Evolutionary conservation across 2,797 vertebrate genomes (phyloP).

Genomic region (Sarcophilus harrisii): DNA sequence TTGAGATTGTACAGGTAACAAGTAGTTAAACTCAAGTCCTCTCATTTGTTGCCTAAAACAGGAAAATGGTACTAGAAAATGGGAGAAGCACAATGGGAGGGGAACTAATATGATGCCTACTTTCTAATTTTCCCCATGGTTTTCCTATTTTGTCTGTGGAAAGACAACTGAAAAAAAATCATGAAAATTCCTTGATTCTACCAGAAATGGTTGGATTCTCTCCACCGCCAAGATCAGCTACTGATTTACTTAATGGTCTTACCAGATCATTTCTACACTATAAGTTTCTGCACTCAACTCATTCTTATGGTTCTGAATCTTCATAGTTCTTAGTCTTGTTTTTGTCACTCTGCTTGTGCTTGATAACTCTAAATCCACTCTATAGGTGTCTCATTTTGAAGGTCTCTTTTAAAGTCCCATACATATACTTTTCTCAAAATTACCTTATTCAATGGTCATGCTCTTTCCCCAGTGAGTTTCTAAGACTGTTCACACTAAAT

Average conservation of each 20-base stretch:
- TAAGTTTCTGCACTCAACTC: not conserved
- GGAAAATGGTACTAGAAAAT: not conserved
- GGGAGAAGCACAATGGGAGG: not conserved
- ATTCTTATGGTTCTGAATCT: not conserved
- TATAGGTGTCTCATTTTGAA: not conserved
- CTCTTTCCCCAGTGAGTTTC: conserved; percentile 23
- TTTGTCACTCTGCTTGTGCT: not conserved
- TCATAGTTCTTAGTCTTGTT: not conserved
- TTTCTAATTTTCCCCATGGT: not conserved
- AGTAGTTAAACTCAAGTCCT: not conserved
- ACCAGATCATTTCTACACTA: not conserved
- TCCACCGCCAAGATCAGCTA: not conserved
- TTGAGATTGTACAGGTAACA: not conserved
- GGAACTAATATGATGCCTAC: not conserved
- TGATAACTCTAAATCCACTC: not conserved
- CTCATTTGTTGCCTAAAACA: not conserved
- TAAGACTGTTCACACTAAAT: not conserved
- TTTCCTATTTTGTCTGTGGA: not conserved
- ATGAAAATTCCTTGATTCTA: not conserved
- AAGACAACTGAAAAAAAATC: not conserved
- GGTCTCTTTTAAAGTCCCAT: not conserved
- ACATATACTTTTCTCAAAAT: not conserved
- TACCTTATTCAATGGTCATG: not conserved
- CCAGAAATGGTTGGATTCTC: not conserved
- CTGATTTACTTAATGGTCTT: not conserved